These are phyloP conservation scores for Aphelinus atriplicis DNA, from an alignment of 1,140 invertebrate genomes.

Conservation along the genomic window DNA sequence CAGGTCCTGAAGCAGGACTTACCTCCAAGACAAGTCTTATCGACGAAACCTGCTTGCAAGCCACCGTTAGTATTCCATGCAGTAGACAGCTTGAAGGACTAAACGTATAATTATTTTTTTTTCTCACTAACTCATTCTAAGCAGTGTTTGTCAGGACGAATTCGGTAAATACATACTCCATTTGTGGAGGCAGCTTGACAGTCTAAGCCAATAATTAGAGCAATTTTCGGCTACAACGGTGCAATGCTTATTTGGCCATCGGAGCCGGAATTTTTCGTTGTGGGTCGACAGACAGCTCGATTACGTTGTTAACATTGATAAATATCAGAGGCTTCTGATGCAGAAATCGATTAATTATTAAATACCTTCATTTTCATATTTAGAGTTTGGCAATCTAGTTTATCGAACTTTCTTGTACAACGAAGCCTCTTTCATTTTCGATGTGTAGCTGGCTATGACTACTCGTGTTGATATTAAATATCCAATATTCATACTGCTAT, in stretches of 20 bases:
- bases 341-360: too few species aligned
- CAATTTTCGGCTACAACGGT: too few species aligned
- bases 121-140: constrained; percentile 37
- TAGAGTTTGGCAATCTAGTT: too few species aligned
- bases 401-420: too few species aligned
- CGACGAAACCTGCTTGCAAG: constrained; percentile 57
- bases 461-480: background rate
- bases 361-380: too few species aligned
- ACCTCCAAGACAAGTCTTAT: constrained; percentile 56
- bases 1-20: constrained; percentile 53
- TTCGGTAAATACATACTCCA: constrained; percentile 14
- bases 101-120: background rate
- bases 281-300: too few species aligned
- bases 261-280: too few species aligned
- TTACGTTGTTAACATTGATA: too few species aligned
- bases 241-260: too few species aligned
- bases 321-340: too few species aligned
- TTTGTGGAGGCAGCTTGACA: background rate
- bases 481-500: background rate
- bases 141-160: constrained; percentile 38
- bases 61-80: constrained; percentile 62
- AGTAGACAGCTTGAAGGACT: background rate
- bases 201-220: too few species aligned
- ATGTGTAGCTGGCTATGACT: background rate
- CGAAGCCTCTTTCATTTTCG: background rate